These are phyloP conservation scores for Serrognathus titanus DNA, from an alignment of 2,888 invertebrate genomes.

Conservation along the genomic window DNA sequence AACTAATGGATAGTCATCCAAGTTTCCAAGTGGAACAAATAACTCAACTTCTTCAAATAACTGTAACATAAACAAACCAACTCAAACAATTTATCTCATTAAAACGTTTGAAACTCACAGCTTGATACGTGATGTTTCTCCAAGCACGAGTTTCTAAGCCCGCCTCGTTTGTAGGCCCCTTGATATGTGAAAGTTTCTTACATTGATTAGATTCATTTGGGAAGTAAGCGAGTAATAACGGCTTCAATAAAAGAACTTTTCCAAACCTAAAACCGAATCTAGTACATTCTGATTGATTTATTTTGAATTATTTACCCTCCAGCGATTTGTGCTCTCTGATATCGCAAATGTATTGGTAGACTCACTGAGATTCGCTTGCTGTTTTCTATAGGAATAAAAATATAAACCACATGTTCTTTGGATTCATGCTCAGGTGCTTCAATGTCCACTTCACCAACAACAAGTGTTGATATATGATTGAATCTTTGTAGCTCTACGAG, in stretches of 20 bases:
- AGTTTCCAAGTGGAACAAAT: constrained; percentile 48
- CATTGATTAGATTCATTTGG: constrained; percentile 34
- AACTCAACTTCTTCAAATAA: constrained; percentile 45
- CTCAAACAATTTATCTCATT: not conserved
- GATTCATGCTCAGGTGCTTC: constrained; percentile 48
- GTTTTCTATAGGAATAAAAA: constrained; percentile 39
- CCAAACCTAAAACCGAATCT: constrained; percentile 35
- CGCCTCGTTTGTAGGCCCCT: constrained; percentile 42
- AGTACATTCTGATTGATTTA: not conserved
- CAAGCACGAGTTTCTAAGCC: constrained; percentile 40
- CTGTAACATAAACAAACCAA: constrained; percentile 32
- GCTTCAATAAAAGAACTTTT: constrained; percentile 41
- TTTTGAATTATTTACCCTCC: constrained; percentile 41
- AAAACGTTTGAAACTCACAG: constrained; percentile 38
- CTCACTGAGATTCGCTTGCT: constrained; percentile 38
- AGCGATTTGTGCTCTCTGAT: constrained; percentile 49
- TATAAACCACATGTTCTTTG: constrained; percentile 38
- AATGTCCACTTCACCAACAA: constrained; percentile 45
- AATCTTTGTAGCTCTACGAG: constrained; percentile 44
- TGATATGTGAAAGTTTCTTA: too few relatives aligned
- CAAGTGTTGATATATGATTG: constrained; percentile 37
- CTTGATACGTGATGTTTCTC: constrained; percentile 48
- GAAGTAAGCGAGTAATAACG: constrained; percentile 41
- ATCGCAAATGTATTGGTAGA: constrained; percentile 51
- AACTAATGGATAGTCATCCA: constrained; percentile 48